Evolutionary conservation across 2,888 invertebrate species (phyloP).

Genomic region (Euplexia lucipara): DNA sequence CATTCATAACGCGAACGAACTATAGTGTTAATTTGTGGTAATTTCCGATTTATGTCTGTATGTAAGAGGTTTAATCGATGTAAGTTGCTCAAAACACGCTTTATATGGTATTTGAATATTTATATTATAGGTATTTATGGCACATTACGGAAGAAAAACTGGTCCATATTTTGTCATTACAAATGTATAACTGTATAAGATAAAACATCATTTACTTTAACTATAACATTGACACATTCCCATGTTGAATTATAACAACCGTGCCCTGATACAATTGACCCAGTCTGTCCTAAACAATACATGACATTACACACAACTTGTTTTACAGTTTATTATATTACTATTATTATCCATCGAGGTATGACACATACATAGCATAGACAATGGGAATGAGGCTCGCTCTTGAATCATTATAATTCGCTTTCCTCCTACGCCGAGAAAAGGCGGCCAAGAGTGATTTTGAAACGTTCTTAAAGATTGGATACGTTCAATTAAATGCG

Average conservation of each 20-base stretch:
- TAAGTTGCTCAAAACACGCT: too few relatives aligned
- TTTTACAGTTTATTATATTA: conserved; percentile 40
- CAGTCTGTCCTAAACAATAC: conserved; percentile 1
- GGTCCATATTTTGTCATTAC: too few relatives aligned
- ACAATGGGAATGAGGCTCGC: conserved; percentile 45
- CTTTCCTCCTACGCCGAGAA: conserved; percentile 46
- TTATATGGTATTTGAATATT: too few relatives aligned
- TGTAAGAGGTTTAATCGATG: too few relatives aligned
- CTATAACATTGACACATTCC: conserved; percentile 17
- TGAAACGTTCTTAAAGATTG: conserved; percentile 40
- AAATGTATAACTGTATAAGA: too few relatives aligned
- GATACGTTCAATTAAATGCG: conserved; percentile 43
- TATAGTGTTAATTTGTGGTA: too few relatives aligned
- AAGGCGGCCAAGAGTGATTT: conserved; percentile 41
- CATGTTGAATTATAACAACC: conserved; percentile 2
- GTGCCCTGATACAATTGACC: conserved; percentile 11
- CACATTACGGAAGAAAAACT: too few relatives aligned
- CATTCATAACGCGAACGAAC: too few relatives aligned
- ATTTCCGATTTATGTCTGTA: too few relatives aligned
- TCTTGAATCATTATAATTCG: conserved; percentile 39
- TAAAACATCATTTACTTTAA: too few relatives aligned
- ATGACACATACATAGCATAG: conserved; percentile 47
- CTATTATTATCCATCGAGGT: conserved; percentile 31
- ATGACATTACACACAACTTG: conserved; percentile 28
- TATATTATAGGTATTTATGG: too few relatives aligned